Evolutionary conservation across 2,113 vertebrate genomes (phyloP).

Genomic region (Cottus gobio): DNA sequence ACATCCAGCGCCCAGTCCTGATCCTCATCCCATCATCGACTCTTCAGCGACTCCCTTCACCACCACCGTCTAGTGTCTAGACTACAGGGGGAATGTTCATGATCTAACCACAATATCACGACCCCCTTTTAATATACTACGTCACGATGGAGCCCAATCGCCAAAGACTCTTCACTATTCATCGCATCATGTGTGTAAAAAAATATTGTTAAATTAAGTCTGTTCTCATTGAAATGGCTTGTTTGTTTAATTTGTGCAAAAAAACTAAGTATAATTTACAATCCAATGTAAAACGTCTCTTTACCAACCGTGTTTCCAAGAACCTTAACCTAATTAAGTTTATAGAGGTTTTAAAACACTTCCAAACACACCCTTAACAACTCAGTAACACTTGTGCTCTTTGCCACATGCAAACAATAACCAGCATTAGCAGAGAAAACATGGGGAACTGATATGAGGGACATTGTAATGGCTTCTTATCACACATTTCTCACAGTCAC

Average conservation of each 20-base stretch:
- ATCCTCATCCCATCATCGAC: too few relatives aligned
- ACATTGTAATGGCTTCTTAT: constrained; percentile 31
- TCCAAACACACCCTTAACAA: constrained; percentile 5
- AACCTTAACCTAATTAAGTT: neutral
- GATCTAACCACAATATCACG: neutral
- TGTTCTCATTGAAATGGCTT: too few relatives aligned
- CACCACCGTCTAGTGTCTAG: too few relatives aligned
- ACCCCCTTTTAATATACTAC: neutral
- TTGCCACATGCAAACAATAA: constrained; percentile 5
- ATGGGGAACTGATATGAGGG: neutral
- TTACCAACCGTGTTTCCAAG: neutral
- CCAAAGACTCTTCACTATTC: too few relatives aligned
- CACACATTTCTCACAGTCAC: constrained; percentile 23
- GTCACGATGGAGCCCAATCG: neutral
- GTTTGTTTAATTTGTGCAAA: neutral
- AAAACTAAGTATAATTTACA: too few relatives aligned
- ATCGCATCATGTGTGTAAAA: too few relatives aligned
- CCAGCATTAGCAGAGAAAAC: neutral
- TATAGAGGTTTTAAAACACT: neutral
- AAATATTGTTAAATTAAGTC: too few relatives aligned
- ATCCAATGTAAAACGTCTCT: neutral
- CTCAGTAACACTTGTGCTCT: neutral
- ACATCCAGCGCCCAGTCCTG: too few relatives aligned
- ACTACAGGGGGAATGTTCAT: neutral
- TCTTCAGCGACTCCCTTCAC: too few relatives aligned